Evolutionary conservation across 2,888 invertebrate species (phyloP), one percentile per base, ranked within the genome.

Genomic region (Cryptocephalus primarius): DNA sequence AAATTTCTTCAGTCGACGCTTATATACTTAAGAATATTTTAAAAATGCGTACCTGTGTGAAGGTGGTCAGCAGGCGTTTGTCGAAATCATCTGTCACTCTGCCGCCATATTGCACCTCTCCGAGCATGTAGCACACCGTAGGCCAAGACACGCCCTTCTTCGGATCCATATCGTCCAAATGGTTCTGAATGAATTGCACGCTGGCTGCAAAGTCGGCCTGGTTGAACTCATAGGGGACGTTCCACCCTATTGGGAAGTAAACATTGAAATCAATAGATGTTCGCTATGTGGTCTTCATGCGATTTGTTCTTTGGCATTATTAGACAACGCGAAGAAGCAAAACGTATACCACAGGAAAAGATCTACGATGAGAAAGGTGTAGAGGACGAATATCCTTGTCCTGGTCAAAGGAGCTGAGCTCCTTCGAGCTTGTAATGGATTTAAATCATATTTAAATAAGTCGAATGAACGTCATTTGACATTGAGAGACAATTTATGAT

Each of bases 91-190:
- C 96, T 0, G 96, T 96, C 0, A 96, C 95, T 56, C 95, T 75
- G 4, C 95, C 95, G 1, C 71, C 71, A 56, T 84, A 84, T 59
- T 80, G 79, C 3, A 87, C 88, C 72, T 96, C 95, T 33, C 95
- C 94, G 33, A 95, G 80, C 95, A 96, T 96, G 66, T 95, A 96
- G 65, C 94, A 91, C 9, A 96, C 85, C 0, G 95, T 96, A 13
- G 90, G 90, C 95, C 95, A 96, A 0, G 94, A 94, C 50, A 96
- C 90, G 14, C 94, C 94, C 73, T 92, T 92, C 65, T 94, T 95
- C 0, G 92, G 90, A 68, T 96, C 95, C 76, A 95, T 88, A 66
- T 95, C 95, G 65, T 96, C 96, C 48, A 96, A 73, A 71, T 96
- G 95, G 68, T 95, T 95, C 68, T 95, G 95, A 48, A 96, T 79